Percentiles rank a stretch among this genome's conserved stretches.
Conservation (phyloP, 2,797 vertebrate species). For the Lithobates sylvaticus region DNA sequence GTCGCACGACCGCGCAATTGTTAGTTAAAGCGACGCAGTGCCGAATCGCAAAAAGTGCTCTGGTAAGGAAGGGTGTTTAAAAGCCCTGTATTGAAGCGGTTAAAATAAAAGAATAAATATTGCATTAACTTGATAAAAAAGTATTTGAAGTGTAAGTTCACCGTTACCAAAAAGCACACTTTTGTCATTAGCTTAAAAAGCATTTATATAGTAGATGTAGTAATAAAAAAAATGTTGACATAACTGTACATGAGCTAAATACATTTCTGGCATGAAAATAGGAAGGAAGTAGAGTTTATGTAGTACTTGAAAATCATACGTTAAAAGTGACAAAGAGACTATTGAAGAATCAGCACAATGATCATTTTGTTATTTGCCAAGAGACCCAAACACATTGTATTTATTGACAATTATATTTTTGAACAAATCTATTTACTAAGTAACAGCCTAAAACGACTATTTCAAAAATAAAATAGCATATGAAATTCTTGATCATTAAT, state of each 20-base stretch:
- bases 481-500: too few relatives aligned
- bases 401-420: slow-evolving; percentile 6
- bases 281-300: slow-evolving; percentile 56
- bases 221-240: slow-evolving; percentile 42
- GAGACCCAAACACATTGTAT: slow-evolving; percentile 32
- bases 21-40: too few relatives aligned
- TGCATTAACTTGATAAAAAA: too few relatives aligned
- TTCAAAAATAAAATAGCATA: too few relatives aligned
- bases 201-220: slow-evolving; percentile 13
- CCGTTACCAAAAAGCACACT: too few relatives aligned
- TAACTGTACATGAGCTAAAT: slow-evolving; percentile 19
- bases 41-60: too few relatives aligned
- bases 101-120: too few relatives aligned
- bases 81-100: too few relatives aligned
- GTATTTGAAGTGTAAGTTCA: too few relatives aligned
- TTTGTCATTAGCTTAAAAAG: neutral
- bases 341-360: slow-evolving; percentile 45
- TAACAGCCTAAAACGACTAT: too few relatives aligned
- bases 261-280: slow-evolving; percentile 30
- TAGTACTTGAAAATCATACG: slow-evolving; percentile 44
- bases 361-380: slow-evolving; percentile 48
- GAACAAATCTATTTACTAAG: neutral
- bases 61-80: too few relatives aligned
- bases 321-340: slow-evolving; percentile 51
- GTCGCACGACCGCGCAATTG: too few relatives aligned